phyloP scores from a whole-genome alignment of 2,888 invertebrate genomes.

The Diadegma fenestrale region DNA sequence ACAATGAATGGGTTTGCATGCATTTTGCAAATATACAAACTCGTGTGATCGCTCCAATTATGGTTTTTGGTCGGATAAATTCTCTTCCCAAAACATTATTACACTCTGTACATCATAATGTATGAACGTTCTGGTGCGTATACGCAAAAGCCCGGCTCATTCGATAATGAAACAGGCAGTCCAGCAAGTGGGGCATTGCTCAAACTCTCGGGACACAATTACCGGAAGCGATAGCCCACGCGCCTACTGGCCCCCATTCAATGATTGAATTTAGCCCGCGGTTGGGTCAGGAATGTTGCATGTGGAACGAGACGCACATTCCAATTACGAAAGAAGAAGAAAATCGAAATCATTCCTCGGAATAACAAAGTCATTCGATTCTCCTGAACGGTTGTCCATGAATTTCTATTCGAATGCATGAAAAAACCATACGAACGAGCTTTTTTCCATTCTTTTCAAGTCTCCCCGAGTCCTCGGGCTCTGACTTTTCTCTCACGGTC shows the following conservation, averaged over 20 bases:
- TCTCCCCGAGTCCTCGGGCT: not conserved
- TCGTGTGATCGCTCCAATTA: not conserved
- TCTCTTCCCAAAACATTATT: conserved; percentile 9
- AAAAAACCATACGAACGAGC: not conserved
- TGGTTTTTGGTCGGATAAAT: not conserved
- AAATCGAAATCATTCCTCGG: not conserved
- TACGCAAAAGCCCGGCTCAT: conserved; percentile 5
- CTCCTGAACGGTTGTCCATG: not conserved
- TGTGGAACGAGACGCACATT: not conserved
- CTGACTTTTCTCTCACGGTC: not conserved
- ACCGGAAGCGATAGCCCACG: conserved; percentile 40
- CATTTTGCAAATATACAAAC: not conserved
- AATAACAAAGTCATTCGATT: not conserved
- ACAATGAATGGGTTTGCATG: not conserved
- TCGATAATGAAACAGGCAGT: conserved; percentile 47
- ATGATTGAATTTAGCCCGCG: conserved; percentile 41
- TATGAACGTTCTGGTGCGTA: conserved; percentile 22
- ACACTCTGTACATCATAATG: not conserved
- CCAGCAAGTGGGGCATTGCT: conserved; percentile 2
- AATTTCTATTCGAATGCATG: not conserved
- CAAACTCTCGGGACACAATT: conserved; percentile 29
- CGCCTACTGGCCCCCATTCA: conserved; percentile 26
- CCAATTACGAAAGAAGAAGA: not conserved
- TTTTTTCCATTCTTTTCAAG: not conserved
- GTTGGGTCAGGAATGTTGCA: conserved; percentile 2